Percentiles rank a stretch among this genome's conserved stretches.
Evolutionary conservation across 2,888 invertebrate species (phyloP).

Genomic region (Eustalomyia histrio): DNA sequence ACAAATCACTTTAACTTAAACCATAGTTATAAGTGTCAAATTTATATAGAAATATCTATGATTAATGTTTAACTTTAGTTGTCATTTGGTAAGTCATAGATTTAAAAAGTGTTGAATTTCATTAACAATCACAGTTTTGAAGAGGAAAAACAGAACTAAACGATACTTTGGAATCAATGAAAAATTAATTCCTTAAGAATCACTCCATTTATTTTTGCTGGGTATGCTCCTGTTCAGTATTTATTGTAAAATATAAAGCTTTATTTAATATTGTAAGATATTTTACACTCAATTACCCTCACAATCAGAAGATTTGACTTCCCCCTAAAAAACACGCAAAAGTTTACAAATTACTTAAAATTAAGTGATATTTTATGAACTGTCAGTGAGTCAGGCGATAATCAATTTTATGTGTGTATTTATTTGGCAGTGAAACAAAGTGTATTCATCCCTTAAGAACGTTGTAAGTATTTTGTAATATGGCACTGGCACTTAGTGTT

Average conservation of each 20-base stretch:
- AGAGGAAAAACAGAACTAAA: too few relatives aligned
- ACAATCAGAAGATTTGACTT: slow-evolving; percentile 42
- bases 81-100: too few relatives aligned
- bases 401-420: slow-evolving; percentile 60
- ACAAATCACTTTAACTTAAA: too few relatives aligned
- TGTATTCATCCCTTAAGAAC: slow-evolving; percentile 67
- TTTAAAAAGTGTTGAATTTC: too few relatives aligned
- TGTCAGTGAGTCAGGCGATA: slow-evolving; percentile 55
- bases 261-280: slow-evolving; percentile 41
- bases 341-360: slow-evolving; percentile 55
- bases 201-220: too few relatives aligned
- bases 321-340: slow-evolving; percentile 39
- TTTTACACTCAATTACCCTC: slow-evolving; percentile 54
- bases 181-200: too few relatives aligned
- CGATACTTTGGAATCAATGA: too few relatives aligned
- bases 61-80: too few relatives aligned
- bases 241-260: not conserved
- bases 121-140: too few relatives aligned
- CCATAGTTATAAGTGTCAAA: too few relatives aligned
- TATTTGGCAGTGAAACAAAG: slow-evolving; percentile 68
- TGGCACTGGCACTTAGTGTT: slow-evolving; percentile 34
- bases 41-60: too few relatives aligned
- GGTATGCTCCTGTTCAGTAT: too few relatives aligned
- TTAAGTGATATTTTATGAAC: slow-evolving; percentile 68
- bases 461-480: not conserved